Evolutionary conservation across 2,797 vertebrate species (phyloP), one percentile per base, ranked within the genome.

Genomic region (Miichthys miiuy): DNA sequence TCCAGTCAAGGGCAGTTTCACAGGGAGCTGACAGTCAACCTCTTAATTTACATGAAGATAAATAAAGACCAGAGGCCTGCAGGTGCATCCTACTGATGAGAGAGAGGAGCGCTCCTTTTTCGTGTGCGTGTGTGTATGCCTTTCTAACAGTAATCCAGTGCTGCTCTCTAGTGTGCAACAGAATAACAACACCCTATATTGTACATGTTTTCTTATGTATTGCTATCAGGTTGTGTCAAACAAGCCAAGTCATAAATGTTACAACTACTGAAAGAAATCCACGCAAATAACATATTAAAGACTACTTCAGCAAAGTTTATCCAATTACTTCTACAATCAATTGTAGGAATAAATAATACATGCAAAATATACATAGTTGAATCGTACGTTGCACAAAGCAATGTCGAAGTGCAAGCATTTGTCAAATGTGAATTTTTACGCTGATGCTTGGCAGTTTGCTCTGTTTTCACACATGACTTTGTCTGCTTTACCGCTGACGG

Each of bases 111-210:
- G 18, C 2, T 70, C 8, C 63, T n/a, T 67, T 62, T 42, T 67
- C 0, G 21, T 27, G 38, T 34, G 6, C 12, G 8, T 14, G 5
- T 21, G 8, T 14, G 5, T 47, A 6, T 34, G 48, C 10, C 20
- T 79, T 67, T 73, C 47, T 14, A 27, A 50, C 13, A 25, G 82
- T 69, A 12, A 54, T 69, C 1, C 17, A 58, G n/a, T 80, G 72
- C 83, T 87, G 79, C 85, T 27, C 81, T 82, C 83, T 86, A 68
- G 79, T 82, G 85, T 74, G 11, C 17, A 72, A 25, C 25, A 50
- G 44, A 80, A 81, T 17, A 51, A 67, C 60, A 62, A 5, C 47
- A 41, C 5, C 1, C 0, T 52, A 5, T 0, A 9, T 0, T 50
- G 14, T 14, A 3, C 44, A 9, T 34, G 4, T 20, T 41, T 10